Evolutionary conservation across 2,797 vertebrate genomes (phyloP).

Genomic region (Neosilurus hyrtlii): DNA sequence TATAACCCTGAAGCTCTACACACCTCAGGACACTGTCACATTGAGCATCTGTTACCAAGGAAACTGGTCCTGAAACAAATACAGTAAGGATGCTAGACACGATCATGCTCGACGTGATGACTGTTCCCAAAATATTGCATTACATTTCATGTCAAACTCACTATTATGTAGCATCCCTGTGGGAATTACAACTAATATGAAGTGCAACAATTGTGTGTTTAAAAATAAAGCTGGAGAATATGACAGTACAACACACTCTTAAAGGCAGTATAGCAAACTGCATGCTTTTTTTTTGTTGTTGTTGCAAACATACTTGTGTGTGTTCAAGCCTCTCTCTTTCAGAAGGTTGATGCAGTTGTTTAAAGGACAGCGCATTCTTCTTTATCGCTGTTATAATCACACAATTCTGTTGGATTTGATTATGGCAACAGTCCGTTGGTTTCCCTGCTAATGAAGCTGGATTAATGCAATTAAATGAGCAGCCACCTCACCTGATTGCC

Average conservation of each 20-base stretch:
- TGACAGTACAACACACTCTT: background rate
- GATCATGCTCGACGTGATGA: constrained; percentile 21
- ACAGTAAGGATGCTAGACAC: constrained; percentile 28
- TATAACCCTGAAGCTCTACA: constrained; percentile 37
- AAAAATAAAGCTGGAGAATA: background rate
- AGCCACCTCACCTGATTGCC: constrained; percentile 27
- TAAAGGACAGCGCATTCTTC: constrained; percentile 22
- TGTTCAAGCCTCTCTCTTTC: constrained; percentile 4
- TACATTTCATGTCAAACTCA: constrained; percentile 24
- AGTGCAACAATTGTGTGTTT: background rate
- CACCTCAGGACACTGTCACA: constrained; percentile 40
- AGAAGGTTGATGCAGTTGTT: constrained; percentile 40
- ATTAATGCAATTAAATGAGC: constrained; percentile 50
- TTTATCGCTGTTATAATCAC: constrained; percentile 30
- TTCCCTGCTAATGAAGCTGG: constrained; percentile 49
- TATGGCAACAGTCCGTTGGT: constrained; percentile 44
- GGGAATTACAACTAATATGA: background rate
- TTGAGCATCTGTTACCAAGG: constrained; percentile 48
- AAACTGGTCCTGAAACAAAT: constrained; percentile 42
- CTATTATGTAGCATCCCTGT: constrained; percentile 16
- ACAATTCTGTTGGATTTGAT: constrained; percentile 51
- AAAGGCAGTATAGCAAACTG: background rate
- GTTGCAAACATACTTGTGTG: background rate
- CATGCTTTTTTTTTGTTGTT: background rate
- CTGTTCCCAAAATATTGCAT: constrained; percentile 36